Conservation (phyloP, 2,113 vertebrate species). For the Procavia capensis region DNA sequence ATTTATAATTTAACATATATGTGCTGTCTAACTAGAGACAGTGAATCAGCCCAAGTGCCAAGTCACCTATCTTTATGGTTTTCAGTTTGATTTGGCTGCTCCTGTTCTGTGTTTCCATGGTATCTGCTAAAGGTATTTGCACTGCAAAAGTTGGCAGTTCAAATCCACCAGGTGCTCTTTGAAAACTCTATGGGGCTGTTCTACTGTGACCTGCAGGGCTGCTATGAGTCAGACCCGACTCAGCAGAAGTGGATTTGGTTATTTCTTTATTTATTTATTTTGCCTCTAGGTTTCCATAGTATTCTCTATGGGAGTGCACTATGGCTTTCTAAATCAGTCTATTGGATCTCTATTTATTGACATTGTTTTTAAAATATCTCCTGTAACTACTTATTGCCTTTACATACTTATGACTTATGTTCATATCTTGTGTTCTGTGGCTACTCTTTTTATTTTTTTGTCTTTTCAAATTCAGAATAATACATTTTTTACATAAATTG, state of each 20-base stretch:
- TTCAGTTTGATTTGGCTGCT: background rate
- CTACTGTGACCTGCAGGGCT: too few relatives aligned
- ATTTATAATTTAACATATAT: constrained; percentile 14
- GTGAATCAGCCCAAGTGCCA: background rate
- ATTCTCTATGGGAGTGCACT: background rate
- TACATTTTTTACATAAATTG: background rate
- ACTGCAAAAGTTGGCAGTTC: too few relatives aligned
- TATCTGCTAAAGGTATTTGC: too few relatives aligned
- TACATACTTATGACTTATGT: constrained; percentile 6
- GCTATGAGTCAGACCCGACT: too few relatives aligned
- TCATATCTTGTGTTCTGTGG: background rate
- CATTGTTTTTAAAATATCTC: background rate
- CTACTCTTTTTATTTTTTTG: background rate
- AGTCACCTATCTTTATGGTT: background rate
- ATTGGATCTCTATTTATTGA: background rate
- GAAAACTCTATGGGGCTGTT: too few relatives aligned
- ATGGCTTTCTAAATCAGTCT: background rate
- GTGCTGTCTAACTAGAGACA: background rate
- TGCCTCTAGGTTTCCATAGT: background rate
- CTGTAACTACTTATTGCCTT: background rate
- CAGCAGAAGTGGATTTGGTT: too few relatives aligned
- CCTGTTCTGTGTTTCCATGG: background rate
- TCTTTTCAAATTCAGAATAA: background rate
- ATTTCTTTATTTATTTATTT: too few relatives aligned
- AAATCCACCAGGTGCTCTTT: too few relatives aligned